phyloP scores from a whole-genome alignment of 2,888 invertebrate genomes.

The Gymnocheta viridis region DNA sequence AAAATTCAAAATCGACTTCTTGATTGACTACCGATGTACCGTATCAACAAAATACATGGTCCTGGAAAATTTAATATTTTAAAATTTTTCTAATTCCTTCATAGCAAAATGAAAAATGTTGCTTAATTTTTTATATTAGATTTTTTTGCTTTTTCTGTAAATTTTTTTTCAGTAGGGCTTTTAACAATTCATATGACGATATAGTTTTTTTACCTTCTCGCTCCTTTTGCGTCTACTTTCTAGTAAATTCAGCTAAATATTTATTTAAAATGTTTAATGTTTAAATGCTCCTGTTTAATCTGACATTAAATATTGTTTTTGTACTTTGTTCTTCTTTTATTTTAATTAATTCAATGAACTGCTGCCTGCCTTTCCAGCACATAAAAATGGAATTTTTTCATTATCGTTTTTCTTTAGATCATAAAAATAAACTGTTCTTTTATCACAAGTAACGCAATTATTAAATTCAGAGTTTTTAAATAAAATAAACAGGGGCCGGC shows the following conservation, averaged over 20 bases:
- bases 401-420: constrained; percentile 12
- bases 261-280: constrained; percentile 12
- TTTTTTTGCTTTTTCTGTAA: too few species aligned
- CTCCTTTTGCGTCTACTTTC: neutral
- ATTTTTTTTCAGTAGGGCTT: neutral
- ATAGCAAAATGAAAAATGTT: too few species aligned
- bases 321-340: constrained; percentile 10
- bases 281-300: constrained; percentile 8
- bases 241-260: neutral
- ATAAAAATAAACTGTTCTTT: constrained; percentile 30
- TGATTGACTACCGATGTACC: too few species aligned
- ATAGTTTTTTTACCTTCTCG: neutral
- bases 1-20: too few species aligned
- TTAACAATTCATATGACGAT: neutral
- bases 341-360: constrained; percentile 56
- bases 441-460: constrained; percentile 20
- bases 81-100: too few species aligned
- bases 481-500: neutral
- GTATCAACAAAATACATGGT: too few species aligned
- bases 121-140: too few species aligned
- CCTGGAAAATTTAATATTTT: too few species aligned
- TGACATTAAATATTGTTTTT: constrained; percentile 24
- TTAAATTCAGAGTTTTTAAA: constrained; percentile 1
- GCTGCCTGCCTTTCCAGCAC: constrained; percentile 17
- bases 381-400: constrained; percentile 50